Evolutionary conservation across 1,140 invertebrate species (phyloP), one percentile per base, ranked within the genome.

Genomic region (Apocrypta bakeri): DNA sequence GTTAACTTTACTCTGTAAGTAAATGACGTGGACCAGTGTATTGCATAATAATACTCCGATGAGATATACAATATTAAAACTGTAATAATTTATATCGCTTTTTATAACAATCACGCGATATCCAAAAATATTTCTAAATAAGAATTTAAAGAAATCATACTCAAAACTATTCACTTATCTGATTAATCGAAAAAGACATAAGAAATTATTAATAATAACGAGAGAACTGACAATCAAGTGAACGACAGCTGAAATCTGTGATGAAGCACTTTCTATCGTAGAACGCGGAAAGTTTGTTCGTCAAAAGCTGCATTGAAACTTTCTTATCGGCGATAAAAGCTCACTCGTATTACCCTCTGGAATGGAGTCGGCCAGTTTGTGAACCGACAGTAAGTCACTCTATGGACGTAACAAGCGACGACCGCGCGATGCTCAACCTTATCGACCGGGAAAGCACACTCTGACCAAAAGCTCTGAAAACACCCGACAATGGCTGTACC

Each of bases 271-370:
- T 76, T 69, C 80, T 82, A 21, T 68, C 17, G 64, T 69, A 29
- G 11, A 12, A 37, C 42, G 25, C 37, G 12, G 14, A 76, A 85
- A 84, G 29, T 75, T 81, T 77, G 56, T 78, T 75, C 80, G 72
- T 74, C 83, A 85, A 84, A 85, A 31, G 25, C 9, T 11, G 33
- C 48, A 27, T 66, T 81, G 33, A 81, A 81, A 75, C 79, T 73
- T 81, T 73, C 56, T 73, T 69, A 81, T 81, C 71, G 29, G 33
- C 24, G 29, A 64, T 74, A 74, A 66, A 56, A 81, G 72, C 69
- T 56, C 7, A 12, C 31, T 12, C 8, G 4, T 48, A 73, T 72
- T 80, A 80, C 56, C 78, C 31, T 80, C 69, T 37, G 56, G 0
- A 72, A 80, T 72, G 12, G 68, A 63, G 21, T n/a, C 7, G 11